These are phyloP conservation scores for Nomada fucata DNA, from an alignment of 2,888 invertebrate genomes.

Conservation along the genomic window DNA sequence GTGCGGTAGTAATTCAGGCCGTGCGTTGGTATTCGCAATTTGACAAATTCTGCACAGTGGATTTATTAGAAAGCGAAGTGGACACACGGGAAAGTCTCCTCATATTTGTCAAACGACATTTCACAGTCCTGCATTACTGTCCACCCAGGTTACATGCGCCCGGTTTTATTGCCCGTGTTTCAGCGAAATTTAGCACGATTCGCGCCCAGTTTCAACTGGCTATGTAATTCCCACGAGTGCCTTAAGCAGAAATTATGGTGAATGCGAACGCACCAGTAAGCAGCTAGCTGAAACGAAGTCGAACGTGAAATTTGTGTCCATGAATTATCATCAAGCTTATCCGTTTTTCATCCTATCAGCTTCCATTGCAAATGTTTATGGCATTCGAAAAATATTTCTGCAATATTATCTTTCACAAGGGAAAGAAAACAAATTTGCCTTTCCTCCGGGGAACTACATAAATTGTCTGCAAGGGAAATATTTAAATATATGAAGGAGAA, in stretches of 20 bases:
- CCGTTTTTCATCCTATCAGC: too few relatives aligned
- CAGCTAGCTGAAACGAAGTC: background rate
- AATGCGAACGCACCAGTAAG: background rate
- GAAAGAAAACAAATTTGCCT: too few relatives aligned
- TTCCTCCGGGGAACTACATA: too few relatives aligned
- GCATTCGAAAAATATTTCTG: too few relatives aligned
- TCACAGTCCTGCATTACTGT: background rate
- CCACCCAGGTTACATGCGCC: background rate
- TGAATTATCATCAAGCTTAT: too few relatives aligned
- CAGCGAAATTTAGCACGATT: background rate
- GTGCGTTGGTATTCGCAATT: too few relatives aligned
- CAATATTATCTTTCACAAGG: too few relatives aligned
- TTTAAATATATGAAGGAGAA: too few relatives aligned
- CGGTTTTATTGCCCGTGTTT: background rate
- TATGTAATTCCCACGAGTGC: background rate
- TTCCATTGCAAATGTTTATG: too few relatives aligned
- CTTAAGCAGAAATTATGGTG: background rate
- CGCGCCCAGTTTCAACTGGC: background rate
- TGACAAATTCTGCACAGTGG: background rate
- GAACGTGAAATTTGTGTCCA: too few relatives aligned
- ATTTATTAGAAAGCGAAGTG: background rate
- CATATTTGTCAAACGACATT: background rate
- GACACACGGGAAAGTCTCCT: background rate
- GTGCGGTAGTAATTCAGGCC: too few relatives aligned
- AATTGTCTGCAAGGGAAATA: too few relatives aligned